Base-by-base conservation (phyloP, 2,113 vertebrate species). In the Ariopsis seemanni region DNA sequence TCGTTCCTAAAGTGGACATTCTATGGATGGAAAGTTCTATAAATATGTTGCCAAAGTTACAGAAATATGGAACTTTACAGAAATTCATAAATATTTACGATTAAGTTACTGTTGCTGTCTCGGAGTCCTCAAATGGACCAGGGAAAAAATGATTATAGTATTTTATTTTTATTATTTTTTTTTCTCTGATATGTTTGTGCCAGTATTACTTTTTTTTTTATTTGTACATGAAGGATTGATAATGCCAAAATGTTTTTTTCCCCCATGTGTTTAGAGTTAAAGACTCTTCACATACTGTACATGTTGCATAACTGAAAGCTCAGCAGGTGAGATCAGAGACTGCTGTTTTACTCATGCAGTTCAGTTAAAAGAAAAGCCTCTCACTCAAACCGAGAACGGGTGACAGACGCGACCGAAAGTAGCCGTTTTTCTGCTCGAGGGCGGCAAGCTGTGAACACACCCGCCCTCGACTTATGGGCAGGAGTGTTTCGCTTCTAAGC, bases 361-460 rank as follows among this genome's bases (percentile, higher is more conserved):
- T 83, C 85, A 80, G 82, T 89, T 87, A 80, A 88, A 91, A 87
- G 92, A 90, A 86, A 86, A 62, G 72, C 42, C 83, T 84, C 89
- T 93, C 87, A 94, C 91, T 95, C 95, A 95, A 93, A 93, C 82
- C 91, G 85, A 90, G 84, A 95, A 90, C 55, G 88, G 91, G 89
- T 92, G 90, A 91, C 72, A 93, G 90, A 88, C 88, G 62, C 91
- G 88, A 93, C 92, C 92, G 95, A 96, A 96, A 96, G 93, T 93
- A 93, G 88, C 94, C 93, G 94, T 95, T 95, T 85, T 90, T 90
- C 92, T 94, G 92, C 89, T 92, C 92, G 94, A 93, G 93, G 87
- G 93, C 91, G 77, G 89, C 90, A 86, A 88, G 77, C 93, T 91
- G 90, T 89, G 89, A 87, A 88, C 90, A 87, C 85, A 82, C 85